Base-by-base conservation (phyloP, 1,140 invertebrate genomes). In the Dreissena rostriformis region DNA sequence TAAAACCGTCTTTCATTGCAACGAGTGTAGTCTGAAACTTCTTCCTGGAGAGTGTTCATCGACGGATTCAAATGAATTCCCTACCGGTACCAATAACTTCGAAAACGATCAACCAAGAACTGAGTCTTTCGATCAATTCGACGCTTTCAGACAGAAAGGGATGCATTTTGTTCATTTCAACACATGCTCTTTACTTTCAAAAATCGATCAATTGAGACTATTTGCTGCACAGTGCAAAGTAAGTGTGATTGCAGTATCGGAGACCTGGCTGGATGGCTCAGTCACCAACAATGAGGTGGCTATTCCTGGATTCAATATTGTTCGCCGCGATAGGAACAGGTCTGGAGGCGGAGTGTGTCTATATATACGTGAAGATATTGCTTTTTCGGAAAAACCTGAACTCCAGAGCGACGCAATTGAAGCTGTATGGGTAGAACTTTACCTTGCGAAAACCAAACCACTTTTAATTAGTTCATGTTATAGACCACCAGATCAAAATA, bases 401-500 rank as follows among this genome's bases (percentile, higher is more conserved):
- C 39, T 70, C 15, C 7, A 71, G 14, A 15, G 7, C 29, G 53
- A 70, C 39, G 29, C 53, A 28, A 15, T 57, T 24, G 66, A 80
- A 80, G 52, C 53, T 55, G 51, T 55, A 11, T 80, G 24, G n/a
- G 39, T 39, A n/a, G 66, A 70, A 57, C 51, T 80, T 7, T 80
- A 70, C 4, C 57, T 80, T 28, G 28, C 66, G 68, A 70, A 71
- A 80, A 71, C 51, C 10, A 70, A 80, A 39, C 77, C 51, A 29
- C 26, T 71, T 61, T 17, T 80, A 19, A n/a, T 70, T 55, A 53
- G 51, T 28, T 71, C 10, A 29, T 80, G 77, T 49, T 80, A 71
- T 80, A 71, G 77, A 80, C 68, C 77, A 29, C 77, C 66, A 26
- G 39, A 70, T 11, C 66, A 80, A 57, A 55, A 26, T 55, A 53